Evolutionary conservation across 1,140 invertebrate genomes (phyloP).

Genomic region (Eupeodes corollae): DNA sequence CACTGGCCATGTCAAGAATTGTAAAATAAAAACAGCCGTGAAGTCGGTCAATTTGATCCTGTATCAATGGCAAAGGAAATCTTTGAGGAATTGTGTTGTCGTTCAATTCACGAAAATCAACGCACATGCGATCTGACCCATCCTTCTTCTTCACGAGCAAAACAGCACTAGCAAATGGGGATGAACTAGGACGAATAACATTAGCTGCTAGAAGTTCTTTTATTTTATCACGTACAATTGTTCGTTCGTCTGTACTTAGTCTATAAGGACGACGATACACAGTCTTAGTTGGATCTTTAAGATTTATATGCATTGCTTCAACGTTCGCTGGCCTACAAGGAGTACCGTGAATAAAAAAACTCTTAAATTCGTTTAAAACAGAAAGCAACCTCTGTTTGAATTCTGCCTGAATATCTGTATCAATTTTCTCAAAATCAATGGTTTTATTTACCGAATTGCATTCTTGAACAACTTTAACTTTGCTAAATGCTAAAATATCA

Average conservation of each 20-base stretch:
- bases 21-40: constrained; percentile 27
- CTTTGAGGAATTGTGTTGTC: constrained; percentile 29
- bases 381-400: too few species aligned
- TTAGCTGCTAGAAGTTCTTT: constrained; percentile 11
- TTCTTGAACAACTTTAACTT: background rate
- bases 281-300: constrained; percentile 10
- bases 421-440: constrained; percentile 1
- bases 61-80: constrained; percentile 38
- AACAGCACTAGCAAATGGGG: constrained; percentile 21
- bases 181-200: constrained; percentile 18
- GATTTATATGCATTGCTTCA: constrained; percentile 5
- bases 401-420: too few species aligned
- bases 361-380: constrained; percentile 4
- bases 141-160: constrained; percentile 18
- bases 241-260: constrained; percentile 9
- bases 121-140: constrained; percentile 10
- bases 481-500: background rate
- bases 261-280: constrained; percentile 10
- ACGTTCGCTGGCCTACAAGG: background rate
- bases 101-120: constrained; percentile 39
- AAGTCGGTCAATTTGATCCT: constrained; percentile 32
- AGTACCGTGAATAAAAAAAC: constrained; percentile 1
- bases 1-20: constrained; percentile 34
- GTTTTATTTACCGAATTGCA: background rate
- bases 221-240: too few species aligned